Evolutionary conservation across 2,113 vertebrate species (phyloP).

Genomic region (Pomatostomus ruficeps): DNA sequence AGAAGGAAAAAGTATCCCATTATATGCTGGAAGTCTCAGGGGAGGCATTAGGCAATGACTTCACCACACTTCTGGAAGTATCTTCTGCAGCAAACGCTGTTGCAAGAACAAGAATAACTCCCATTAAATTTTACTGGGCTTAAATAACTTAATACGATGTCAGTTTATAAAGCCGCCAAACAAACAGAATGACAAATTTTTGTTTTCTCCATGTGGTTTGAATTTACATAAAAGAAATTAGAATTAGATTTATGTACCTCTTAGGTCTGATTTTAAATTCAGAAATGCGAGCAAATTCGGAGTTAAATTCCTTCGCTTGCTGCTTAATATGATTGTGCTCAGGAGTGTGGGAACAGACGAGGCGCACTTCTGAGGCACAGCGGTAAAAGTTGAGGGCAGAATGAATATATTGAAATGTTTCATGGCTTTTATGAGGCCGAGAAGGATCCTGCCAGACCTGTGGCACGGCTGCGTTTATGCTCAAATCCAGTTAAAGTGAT

Average conservation of each 20-base stretch:
- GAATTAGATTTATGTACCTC: background rate
- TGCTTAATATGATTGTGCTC: background rate
- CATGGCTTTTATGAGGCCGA: background rate
- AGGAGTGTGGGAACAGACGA: background rate
- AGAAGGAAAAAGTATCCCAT: constrained; percentile 16
- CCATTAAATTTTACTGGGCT: background rate
- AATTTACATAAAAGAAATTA: constrained; percentile 54
- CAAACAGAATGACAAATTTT: constrained; percentile 29
- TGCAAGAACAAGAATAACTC: constrained; percentile 4
- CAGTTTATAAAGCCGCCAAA: constrained; percentile 25
- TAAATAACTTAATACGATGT: background rate
- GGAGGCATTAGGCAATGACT: constrained; percentile 32
- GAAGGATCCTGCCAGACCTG: background rate
- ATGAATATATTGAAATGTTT: background rate
- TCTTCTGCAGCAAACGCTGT: background rate
- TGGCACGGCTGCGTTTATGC: background rate
- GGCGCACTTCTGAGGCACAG: background rate
- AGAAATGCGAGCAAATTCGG: constrained; percentile 9
- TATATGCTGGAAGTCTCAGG: constrained; percentile 25
- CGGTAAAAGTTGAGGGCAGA: background rate
- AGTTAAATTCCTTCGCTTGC: background rate
- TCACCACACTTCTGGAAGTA: constrained; percentile 28
- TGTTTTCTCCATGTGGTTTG: background rate
- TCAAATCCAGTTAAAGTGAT: background rate
- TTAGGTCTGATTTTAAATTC: constrained; percentile 19